These are phyloP conservation scores for Neuroterus valhalla DNA, from an alignment of 1,140 invertebrate species.

Conservation along the genomic window DNA sequence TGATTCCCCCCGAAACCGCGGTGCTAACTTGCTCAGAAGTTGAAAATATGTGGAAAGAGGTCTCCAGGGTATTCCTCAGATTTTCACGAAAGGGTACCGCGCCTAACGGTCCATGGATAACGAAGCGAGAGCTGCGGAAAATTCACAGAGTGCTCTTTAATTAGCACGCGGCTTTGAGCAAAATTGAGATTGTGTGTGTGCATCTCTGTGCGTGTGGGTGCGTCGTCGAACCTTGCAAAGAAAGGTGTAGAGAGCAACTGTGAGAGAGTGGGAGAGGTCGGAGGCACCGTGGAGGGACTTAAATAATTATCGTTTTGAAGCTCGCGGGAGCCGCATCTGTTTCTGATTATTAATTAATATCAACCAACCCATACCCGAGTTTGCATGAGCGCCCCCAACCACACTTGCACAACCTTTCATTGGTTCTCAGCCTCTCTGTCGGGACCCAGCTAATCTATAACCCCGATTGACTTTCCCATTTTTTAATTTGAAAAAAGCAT, in stretches of 20 bases:
- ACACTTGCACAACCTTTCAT: constrained; percentile 12
- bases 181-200: not conserved
- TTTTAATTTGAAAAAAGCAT: not conserved
- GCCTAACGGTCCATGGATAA: constrained; percentile 61
- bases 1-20: too few relatives aligned
- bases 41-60: constrained; percentile 58
- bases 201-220: not conserved
- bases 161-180: constrained; percentile 55
- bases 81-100: constrained; percentile 48
- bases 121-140: constrained; percentile 61
- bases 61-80: constrained; percentile 56
- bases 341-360: constrained; percentile 75
- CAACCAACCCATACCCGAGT: constrained; percentile 62
- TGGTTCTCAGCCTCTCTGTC: not conserved
- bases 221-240: constrained; percentile 38
- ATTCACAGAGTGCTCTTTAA: constrained; percentile 68
- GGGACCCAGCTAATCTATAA: not conserved
- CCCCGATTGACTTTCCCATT: not conserved
- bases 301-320: constrained; percentile 69
- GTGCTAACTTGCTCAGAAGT: too few relatives aligned
- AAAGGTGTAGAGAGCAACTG: constrained; percentile 2
- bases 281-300: constrained; percentile 65
- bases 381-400: constrained; percentile 57
- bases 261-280: too few relatives aligned
- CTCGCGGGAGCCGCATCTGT: constrained; percentile 68